Evolutionary conservation across 2,113 vertebrate species (phyloP).

Genomic region (Oplegnathus fasciatus): DNA sequence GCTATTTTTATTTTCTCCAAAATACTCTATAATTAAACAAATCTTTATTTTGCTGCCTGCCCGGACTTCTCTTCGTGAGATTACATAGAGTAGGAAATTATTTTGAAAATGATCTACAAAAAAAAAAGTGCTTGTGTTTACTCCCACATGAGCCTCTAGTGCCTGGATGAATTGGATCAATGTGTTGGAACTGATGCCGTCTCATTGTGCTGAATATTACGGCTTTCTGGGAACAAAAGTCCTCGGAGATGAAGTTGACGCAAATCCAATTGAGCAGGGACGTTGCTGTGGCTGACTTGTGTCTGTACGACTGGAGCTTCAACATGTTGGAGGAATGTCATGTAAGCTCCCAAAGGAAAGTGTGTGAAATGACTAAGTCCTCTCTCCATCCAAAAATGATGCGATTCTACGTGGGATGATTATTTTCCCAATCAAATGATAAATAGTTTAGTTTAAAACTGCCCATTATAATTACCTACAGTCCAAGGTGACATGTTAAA

Average conservation of each 20-base stretch:
- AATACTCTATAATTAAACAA: slow-evolving; percentile 10
- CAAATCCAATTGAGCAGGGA: slow-evolving; percentile 55
- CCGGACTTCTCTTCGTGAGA: slow-evolving; percentile 5
- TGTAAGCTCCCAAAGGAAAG: slow-evolving; percentile 1
- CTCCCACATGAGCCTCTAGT: slow-evolving; percentile 37
- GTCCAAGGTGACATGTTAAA: background rate
- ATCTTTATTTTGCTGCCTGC: slow-evolving; percentile 13
- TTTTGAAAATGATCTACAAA: slow-evolving; percentile 32
- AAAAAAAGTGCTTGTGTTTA: slow-evolving; percentile 33
- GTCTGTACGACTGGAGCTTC: slow-evolving; percentile 35
- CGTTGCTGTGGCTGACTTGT: slow-evolving; percentile 49
- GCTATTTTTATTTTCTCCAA: slow-evolving; percentile 12
- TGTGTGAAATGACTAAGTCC: slow-evolving; percentile 2
- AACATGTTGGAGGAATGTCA: slow-evolving; percentile 19
- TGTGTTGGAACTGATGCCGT: slow-evolving; percentile 60
- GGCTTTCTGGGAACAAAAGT: slow-evolving; percentile 66
- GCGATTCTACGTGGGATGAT: background rate
- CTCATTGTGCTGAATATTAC: slow-evolving; percentile 58
- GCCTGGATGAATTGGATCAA: slow-evolving; percentile 56
- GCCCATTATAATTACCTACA: background rate
- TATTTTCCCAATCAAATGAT: background rate
- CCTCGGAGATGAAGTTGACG: slow-evolving; percentile 59
- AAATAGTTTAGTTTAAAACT: background rate
- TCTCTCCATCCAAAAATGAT: slow-evolving; percentile 5
- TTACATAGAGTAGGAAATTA: background rate